These are phyloP conservation scores for Choreutis nemorana DNA, from an alignment of 2,888 invertebrate species.

Conservation along the genomic window DNA sequence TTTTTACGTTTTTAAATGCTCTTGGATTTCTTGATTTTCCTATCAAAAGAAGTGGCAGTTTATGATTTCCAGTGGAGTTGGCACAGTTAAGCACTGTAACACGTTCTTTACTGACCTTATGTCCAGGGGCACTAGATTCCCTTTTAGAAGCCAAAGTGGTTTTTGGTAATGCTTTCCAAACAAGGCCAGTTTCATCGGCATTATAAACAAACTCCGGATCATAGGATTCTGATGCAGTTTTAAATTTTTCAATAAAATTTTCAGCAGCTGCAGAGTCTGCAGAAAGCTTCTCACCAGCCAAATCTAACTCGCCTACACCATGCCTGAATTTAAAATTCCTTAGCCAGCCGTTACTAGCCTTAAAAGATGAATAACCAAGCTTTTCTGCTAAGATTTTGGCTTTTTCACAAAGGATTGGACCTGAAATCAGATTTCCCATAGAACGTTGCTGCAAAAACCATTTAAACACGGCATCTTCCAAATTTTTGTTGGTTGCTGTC, in stretches of 20 bases:
- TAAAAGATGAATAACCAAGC: slow-evolving; percentile 3
- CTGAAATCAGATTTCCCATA: slow-evolving; percentile 12
- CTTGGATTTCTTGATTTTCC: slow-evolving; percentile 1
- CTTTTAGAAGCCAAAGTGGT: slow-evolving; percentile 10
- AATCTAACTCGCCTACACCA: slow-evolving; percentile 9
- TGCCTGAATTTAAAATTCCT: slow-evolving; percentile 8
- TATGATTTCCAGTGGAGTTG: slow-evolving; percentile 2
- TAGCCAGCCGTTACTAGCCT: slow-evolving; percentile 6
- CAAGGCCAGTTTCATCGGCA: slow-evolving; percentile 10
- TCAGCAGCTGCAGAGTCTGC: slow-evolving; percentile 6
- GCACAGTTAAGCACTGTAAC: slow-evolving; percentile 2
- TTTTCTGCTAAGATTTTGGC: neutral
- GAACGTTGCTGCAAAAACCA: slow-evolving; percentile 3
- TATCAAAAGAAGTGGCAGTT: slow-evolving; percentile 1
- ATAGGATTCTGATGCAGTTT: slow-evolving; percentile 5
- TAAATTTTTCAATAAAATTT: slow-evolving; percentile 10
- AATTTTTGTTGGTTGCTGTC: slow-evolving; percentile 10
- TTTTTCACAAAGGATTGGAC: slow-evolving; percentile 9
- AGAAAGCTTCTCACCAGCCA: slow-evolving; percentile 3
- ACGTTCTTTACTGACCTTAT: slow-evolving; percentile 1
- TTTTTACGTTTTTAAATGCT: neutral
- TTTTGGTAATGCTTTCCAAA: slow-evolving; percentile 11
- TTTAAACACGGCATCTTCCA: slow-evolving; percentile 16
- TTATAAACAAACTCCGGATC: slow-evolving; percentile 6
- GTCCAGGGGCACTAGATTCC: slow-evolving; percentile 3